A percentile compares a stretch with the other conserved stretches of the same genome.
These are phyloP conservation scores for Micrasema minimum DNA, from an alignment of 1,140 invertebrate species.

Conservation along the genomic window DNA sequence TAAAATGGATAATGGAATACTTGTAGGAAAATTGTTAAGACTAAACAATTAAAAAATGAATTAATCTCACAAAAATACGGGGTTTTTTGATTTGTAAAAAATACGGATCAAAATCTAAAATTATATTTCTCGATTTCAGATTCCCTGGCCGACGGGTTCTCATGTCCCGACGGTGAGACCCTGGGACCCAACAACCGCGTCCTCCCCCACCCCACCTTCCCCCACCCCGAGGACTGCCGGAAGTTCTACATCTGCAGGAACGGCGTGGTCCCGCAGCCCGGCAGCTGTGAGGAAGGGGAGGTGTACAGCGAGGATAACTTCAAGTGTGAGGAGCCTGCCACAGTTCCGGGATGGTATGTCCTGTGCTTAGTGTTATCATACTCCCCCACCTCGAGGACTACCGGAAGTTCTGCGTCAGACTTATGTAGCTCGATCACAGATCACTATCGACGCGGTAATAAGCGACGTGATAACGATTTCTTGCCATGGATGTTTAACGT, in stretches of 20 bases:
- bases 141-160: constrained; percentile 78
- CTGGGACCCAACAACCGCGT: constrained; percentile 75
- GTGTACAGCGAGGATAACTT: constrained; percentile 86
- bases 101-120: too few species aligned
- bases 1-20: too few species aligned
- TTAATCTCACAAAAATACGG: background rate
- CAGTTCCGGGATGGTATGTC: constrained; percentile 84
- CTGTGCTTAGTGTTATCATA: background rate
- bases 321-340: constrained; percentile 83
- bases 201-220: constrained; percentile 82
- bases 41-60: too few species aligned
- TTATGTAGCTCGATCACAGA: too few species aligned
- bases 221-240: constrained; percentile 84
- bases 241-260: constrained; percentile 89
- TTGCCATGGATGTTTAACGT: too few species aligned
- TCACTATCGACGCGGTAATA: too few species aligned
- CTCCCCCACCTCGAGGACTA: background rate
- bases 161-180: constrained; percentile 78
- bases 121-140: constrained; percentile 61
- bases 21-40: too few species aligned
- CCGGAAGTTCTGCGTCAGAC: background rate
- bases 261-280: constrained; percentile 79
- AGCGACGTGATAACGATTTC: too few species aligned
- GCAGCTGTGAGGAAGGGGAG: constrained; percentile 77
- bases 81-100: background rate